phyloP scores from a whole-genome alignment of 1,140 invertebrate genomes.

The Monomorium pharaonis region DNA sequence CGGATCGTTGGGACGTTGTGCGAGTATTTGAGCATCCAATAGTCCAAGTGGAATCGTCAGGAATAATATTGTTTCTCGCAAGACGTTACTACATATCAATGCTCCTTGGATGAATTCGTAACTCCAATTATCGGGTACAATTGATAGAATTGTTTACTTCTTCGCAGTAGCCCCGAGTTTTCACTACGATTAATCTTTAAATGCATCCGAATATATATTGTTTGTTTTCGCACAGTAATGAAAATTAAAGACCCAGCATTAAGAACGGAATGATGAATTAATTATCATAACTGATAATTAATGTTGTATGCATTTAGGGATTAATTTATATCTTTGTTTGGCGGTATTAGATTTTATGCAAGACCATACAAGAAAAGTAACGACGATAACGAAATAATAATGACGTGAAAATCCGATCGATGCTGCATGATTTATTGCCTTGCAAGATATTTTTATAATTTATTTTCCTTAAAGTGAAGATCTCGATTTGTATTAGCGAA shows the following conservation, averaged over 20 bases:
- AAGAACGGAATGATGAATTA: neutral
- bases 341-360: conserved; percentile 14
- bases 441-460: conserved; percentile 45
- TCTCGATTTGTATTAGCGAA: conserved; percentile 30
- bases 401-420: conserved; percentile 22
- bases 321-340: conserved; percentile 12
- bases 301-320: conserved; percentile 21
- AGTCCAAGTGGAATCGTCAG: conserved; percentile 33
- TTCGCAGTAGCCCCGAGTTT: conserved; percentile 6
- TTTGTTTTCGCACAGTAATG: neutral
- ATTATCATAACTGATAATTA: neutral
- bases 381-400: conserved; percentile 13
- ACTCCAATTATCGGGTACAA: conserved; percentile 10
- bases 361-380: conserved; percentile 41
- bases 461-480: neutral
- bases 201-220: neutral
- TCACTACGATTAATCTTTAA: conserved; percentile 30
- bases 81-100: neutral
- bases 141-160: conserved; percentile 26
- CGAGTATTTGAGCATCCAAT: conserved; percentile 18
- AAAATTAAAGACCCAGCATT: neutral
- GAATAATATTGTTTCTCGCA: conserved; percentile 5
- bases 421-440: conserved; percentile 38
- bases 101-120: conserved; percentile 21
- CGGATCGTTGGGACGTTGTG: conserved; percentile 55